These are phyloP conservation scores for Parnassius orleans DNA, from an alignment of 2,888 invertebrate genomes.

Conservation along the genomic window DNA sequence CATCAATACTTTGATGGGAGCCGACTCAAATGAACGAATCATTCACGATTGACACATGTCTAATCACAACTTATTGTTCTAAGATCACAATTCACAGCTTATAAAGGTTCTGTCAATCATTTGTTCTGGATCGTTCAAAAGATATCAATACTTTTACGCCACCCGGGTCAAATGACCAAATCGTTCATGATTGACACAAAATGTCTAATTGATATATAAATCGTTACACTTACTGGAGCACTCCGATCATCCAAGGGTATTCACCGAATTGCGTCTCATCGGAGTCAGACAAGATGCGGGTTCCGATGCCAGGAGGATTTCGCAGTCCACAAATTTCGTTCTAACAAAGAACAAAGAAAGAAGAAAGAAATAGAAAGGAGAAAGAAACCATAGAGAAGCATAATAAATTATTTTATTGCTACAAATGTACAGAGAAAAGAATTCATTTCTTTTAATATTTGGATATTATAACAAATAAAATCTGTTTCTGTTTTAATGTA, in stretches of 20 bases:
- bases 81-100: too few species aligned
- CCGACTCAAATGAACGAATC: too few species aligned
- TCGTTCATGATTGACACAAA: too few species aligned
- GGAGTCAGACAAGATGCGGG: not conserved
- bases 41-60: too few species aligned
- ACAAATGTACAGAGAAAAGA: not conserved
- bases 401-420: not conserved
- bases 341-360: not conserved
- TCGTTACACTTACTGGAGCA: conserved; percentile 69
- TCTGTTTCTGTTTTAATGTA: not conserved
- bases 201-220: too few species aligned
- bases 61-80: too few species aligned
- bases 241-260: conserved; percentile 91
- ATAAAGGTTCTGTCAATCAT: too few species aligned
- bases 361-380: not conserved
- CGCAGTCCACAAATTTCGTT: conserved; percentile 49
- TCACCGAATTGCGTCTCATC: conserved; percentile 85
- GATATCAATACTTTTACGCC: too few species aligned
- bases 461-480: not conserved
- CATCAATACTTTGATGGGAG: too few species aligned
- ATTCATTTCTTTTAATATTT: not conserved
- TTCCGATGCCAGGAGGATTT: not conserved
- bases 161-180: too few species aligned
- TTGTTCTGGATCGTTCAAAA: too few species aligned
- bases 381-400: too few species aligned